Evolutionary conservation across 2,888 invertebrate genomes (phyloP).

Genomic region (Apamea monoglypha): DNA sequence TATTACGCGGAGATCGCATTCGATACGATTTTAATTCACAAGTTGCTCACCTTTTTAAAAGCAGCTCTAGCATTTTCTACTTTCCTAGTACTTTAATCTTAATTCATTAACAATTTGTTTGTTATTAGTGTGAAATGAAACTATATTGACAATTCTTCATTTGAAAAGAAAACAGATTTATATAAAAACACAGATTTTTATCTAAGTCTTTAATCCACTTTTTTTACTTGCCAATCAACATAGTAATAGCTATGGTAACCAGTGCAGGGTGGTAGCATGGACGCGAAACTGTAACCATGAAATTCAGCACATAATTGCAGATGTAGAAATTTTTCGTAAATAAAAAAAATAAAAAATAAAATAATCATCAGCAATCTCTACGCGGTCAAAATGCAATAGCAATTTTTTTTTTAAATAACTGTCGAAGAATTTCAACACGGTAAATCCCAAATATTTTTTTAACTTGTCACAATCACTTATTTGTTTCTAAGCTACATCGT

Average conservation of each 20-base stretch:
- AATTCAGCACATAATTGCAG: no score
- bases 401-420: not conserved
- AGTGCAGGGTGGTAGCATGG: no score
- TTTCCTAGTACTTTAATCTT: not conserved
- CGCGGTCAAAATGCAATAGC: no score
- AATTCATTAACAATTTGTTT: not conserved
- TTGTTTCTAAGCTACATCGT: not conserved
- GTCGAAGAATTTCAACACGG: not conserved
- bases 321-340: no score
- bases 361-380: no score
- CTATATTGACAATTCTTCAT: not conserved
- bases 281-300: no score
- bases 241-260: not conserved
- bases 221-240: not conserved
- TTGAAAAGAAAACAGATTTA: not conserved
- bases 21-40: constrained; percentile 20
- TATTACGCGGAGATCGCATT: constrained; percentile 42
- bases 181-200: not conserved
- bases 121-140: not conserved
- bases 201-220: not conserved
- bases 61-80: not conserved
- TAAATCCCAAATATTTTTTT: not conserved
- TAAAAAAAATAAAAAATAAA: no score
- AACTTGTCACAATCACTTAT: not conserved
- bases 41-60: not conserved